Evolutionary conservation across 23 tunicate genomes (phyloP), one percentile per base, ranked within the genome.

Genomic region (Phallusia fumigata): DNA sequence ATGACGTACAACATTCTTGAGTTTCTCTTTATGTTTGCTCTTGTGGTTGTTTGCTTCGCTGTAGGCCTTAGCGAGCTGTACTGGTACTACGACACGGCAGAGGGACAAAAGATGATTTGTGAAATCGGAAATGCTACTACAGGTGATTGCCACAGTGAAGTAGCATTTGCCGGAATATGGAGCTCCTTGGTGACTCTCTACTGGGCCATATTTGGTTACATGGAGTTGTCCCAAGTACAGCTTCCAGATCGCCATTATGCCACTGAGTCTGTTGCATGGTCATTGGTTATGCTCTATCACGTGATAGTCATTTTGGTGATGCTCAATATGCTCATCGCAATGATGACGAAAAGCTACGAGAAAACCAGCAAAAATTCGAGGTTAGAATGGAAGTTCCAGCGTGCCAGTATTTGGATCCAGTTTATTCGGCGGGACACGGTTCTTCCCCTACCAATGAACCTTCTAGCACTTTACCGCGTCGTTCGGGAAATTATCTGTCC

Each of bases 381-480:
- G 24, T 64, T 47, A 2, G 94, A 88, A 64, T 94, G 98, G 98
- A 94, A 94, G 79, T 89, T 94, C 36, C 90, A 86, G 64, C 79
- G 98, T 31, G 86, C 94, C 0, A 74, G 69, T 15, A 58, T 82
- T 18, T 94, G 98, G 98, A 94, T 94, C 31, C 88, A 90, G 8
- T 94, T 94, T 52, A 73, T 94, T 73, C 90, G 94, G 0, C 78
- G 89, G 35, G 94, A 94, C 34, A 80, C 83, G 32, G 75, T 83
- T 51, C 85, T 90, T 0, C 98, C 98, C 18, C 98, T 95, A 31
- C 98, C 98, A 0, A 89, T 94, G 94, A 94, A 94, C 83, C 47
- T 40, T 40, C 47, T 40, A 40, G 47, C 8, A 85, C 84, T 31
- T 88, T 40, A n/a, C n/a, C n/a, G n/a, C n/a, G n/a, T n/a, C n/a